Evolutionary conservation across 1,140 invertebrate genomes (phyloP), one percentile per base, ranked within the genome.

Genomic region (Limonius californicus): DNA sequence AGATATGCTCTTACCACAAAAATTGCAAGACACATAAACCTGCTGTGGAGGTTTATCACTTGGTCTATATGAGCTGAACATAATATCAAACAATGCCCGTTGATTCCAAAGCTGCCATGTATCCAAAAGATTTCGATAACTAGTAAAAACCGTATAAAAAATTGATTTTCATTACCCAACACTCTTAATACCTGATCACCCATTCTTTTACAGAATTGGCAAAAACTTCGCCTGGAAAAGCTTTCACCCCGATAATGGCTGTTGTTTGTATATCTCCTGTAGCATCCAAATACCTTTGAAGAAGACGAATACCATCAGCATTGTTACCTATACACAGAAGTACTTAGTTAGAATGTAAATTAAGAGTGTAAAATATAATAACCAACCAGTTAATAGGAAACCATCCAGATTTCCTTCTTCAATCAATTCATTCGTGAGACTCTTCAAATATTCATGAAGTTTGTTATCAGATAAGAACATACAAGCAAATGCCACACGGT

Each of bases 241-340:
- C 88, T 76, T 87, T 79, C 20, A 94, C 87, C 6, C 88, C 86
- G 62, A 95, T 84, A 54, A 96, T 78, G 73, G 90, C 87, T 1
- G 89, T 92, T 20, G 92, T 94, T 79, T 98, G 95, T 55, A 98
- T 87, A 82, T 98, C 96, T 23, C 90, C 90, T 0, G 91, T 91
- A n/a, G 80, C 78, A 77, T 98, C 93, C 65, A 98, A 82, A 79
- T 95, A 97, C 65, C 85, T 85, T 76, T 96, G 92, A 62, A 98
- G 78, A 66, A 98, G 79, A 54, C 87, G 84, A 23, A 97, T 82
- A 39, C 89, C 88, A 67, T 91, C 87, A 11, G 79, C 68, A 61
- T 82, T 85, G 57, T 85, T 83, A n/a, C 89, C 87, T 86, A 61
- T 71, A 61, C 21, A 61, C 6, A 16, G 27, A 55, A n/a, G n/a